Base-by-base conservation (phyloP, 2,113 vertebrate genomes). In the Callaeas wilsoni region DNA sequence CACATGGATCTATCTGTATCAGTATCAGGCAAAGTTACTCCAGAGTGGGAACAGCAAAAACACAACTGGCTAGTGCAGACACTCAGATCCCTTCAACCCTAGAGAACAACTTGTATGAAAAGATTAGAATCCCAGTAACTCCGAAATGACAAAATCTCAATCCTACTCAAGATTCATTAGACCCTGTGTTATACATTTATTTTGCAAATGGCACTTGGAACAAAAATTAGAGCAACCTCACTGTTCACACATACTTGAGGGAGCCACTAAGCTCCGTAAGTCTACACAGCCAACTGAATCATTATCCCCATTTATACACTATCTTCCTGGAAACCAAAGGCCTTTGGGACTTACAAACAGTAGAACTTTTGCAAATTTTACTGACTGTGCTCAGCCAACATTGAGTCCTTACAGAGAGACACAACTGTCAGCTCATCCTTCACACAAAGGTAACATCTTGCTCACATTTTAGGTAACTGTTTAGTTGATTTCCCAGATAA, bases 61-160 rank as follows among this genome's bases (percentile, higher is more conserved):
- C 20, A 74, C 42, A 5, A 16, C 0, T 10, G 4, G 20, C 50
- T 32, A 25, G 3, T 30, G 10, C 0, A 0, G 35, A 65, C 30
- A 55, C 49, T 44, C 3, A 2, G 9, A 41, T 11, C 30, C 23
- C 42, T 59, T 77, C 26, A 49, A 27, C 29, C 15, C 11, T 13
- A n/a, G 37, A 42, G n/a, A 60, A 60, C 10, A 35, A 30, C n/a
- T 35, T 80, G 26, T 13, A 88, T 20, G 18, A 65, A 49, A 50
- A 65, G 1, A 44, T 7, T 33, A 49, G 46, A 90, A 80, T 25
- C 19, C 6, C 20, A 56, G 18, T 12, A 49, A 62, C 18, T 10
- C 32, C 85, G 32, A 79, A 80, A 49, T 62, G 7, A 52, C 52
- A 74, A 67, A 39, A 29, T 39, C 63, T 39, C 53, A 93, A 10